Evolutionary conservation across 2,113 vertebrate genomes (phyloP), one percentile per base, ranked within the genome.

Genomic region (Gambusia affinis): DNA sequence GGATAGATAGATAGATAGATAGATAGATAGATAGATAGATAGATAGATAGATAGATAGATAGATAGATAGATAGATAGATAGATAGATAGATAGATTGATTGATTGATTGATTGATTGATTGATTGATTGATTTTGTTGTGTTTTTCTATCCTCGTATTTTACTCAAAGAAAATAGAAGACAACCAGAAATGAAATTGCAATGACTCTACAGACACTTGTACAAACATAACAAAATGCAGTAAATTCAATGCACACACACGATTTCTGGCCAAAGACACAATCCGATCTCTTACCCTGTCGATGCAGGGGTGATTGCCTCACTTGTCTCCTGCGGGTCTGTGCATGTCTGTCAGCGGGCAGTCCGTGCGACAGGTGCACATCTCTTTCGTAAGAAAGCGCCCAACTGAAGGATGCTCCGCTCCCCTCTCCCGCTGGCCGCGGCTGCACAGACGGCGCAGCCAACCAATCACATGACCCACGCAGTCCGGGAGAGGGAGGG

Each of bases 381-480:
- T 65, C 80, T 72, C 30, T 61, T 82, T 73, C 70, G 1, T n/a
- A 60, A 39, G 1, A 28, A 60, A 33, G 64, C 66, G 60, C 31
- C 28, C 63, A n/a, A 70, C 65, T 79, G 73, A 83, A 61, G 60
- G 86, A 90, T 73, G 87, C 76, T 84, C 81, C 47, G 89, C 76
- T 84, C 81, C 47, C 78, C 51, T 80, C 71, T 82, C 64, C 44
- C 57, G 77, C 86, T 77, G 77, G 35, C 29, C 78, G n/a, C 42
- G 63, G 72, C 67, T 80, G 77, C 80, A 65, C 76, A 82, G 76
- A 84, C 85, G 62, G 80, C 77, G n/a, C 63, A 74, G 63, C 35
- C 72, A 83, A 70, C 37, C 74, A 70, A 79, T 91, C 91, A 92
- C 87, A 80, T 92, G 89, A 92, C 82, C 83, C 28, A 60, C 60